Conservation (phyloP, 2,113 vertebrate genomes). For the Cisticola juncidis region DNA sequence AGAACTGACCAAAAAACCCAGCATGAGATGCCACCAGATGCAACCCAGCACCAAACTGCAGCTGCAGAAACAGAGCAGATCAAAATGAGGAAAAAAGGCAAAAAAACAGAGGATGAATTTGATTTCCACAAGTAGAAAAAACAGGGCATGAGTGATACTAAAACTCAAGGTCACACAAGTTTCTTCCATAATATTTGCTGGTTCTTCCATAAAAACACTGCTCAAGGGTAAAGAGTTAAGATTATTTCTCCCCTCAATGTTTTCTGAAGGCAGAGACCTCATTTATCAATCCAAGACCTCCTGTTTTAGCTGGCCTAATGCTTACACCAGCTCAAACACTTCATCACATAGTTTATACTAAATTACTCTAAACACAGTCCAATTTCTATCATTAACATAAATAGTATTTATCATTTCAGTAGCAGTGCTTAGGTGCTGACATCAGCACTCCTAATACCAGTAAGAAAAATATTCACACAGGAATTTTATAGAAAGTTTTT, state of each 20-base stretch:
- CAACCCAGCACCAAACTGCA: not conserved
- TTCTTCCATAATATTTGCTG: not conserved
- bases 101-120: not conserved
- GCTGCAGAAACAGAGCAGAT: not conserved
- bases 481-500: not conserved
- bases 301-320: not conserved
- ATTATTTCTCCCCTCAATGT: not conserved
- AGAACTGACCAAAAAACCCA: not conserved
- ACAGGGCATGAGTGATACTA: not conserved
- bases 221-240: not conserved
- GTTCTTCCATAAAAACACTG: not conserved
- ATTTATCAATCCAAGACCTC: not conserved
- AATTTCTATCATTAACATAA: not conserved
- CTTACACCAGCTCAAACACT: not conserved
- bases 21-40: accelerated
- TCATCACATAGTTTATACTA: not conserved
- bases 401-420: not conserved
- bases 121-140: not conserved
- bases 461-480: not conserved
- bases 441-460: not conserved
- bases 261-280: not conserved
- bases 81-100: not conserved
- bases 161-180: not conserved
- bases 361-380: not conserved
- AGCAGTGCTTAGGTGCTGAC: not conserved